phyloP scores from a whole-genome alignment of 92 coral and sea anemone species.

The Montipora capitata region DNA sequence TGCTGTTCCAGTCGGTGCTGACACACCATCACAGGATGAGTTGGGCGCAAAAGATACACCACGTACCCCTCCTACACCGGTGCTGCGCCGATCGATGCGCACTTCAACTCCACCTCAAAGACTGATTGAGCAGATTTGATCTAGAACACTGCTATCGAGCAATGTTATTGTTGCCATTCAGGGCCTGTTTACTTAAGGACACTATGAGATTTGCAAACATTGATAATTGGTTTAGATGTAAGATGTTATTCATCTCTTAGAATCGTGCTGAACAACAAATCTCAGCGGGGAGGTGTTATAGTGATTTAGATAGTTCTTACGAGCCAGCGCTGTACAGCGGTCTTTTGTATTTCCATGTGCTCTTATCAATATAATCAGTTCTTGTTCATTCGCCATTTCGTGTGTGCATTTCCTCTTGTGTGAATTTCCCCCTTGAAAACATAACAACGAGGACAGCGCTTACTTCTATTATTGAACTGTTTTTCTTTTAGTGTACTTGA shows the following conservation, averaged over 20 bases:
- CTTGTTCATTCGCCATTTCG: background rate
- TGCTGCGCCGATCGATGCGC: too few species aligned
- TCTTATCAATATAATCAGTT: background rate
- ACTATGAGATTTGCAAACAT: background rate
- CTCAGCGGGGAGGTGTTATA: background rate
- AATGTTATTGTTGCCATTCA: too few species aligned
- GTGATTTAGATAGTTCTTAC: background rate
- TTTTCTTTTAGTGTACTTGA: too few species aligned
- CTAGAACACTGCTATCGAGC: too few species aligned
- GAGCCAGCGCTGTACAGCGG: background rate
- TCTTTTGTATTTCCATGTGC: background rate
- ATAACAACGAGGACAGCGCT: background rate
- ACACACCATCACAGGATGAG: background rate
- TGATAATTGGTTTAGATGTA: background rate
- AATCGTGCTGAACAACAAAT: background rate
- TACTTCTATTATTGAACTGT: too few species aligned
- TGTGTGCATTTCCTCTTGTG: background rate
- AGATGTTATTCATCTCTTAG: background rate
- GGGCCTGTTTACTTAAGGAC: background rate
- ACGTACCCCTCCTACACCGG: too few species aligned
- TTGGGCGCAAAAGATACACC: background rate
- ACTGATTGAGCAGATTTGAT: too few species aligned
- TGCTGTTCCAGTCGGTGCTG: background rate
- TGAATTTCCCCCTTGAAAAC: background rate
- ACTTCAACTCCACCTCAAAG: too few species aligned